Evolutionary conservation across 2,113 vertebrate genomes (phyloP), one percentile per base, ranked within the genome.

Genomic region (Dipodomys spectabilis): DNA sequence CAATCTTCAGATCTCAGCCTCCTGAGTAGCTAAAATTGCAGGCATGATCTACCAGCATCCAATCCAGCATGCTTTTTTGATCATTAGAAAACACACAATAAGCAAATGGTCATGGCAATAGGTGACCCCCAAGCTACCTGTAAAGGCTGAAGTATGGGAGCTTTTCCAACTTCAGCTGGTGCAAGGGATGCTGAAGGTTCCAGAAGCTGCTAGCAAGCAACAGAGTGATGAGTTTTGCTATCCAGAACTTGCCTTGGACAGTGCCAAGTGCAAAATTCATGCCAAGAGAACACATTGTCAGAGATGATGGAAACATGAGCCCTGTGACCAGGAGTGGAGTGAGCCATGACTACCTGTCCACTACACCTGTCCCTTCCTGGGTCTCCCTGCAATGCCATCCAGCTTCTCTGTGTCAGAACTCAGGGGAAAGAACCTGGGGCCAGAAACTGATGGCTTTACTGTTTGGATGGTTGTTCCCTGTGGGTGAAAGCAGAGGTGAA

Each of bases 131-230:
- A 18, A 4, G 18, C 7, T 3, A 1, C 15, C 22, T 2, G 4
- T 68, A n/a, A 62, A 45, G 45, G n/a, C 39, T n/a, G 68, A 77
- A 0, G 0, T 0, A 0, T 7, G 30, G 53, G 44, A 49, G 9
- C 13, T 4, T 1, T 35, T 45, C 30, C 5, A 27, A 44, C 30
- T 6, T 0, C 0, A 2, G 19, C n/a, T 5, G 4, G 8, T 4
- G 23, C 25, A 1, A n/a, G 19, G 9, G 74, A 0, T 25, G 39
- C 18, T 18, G 32, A 12, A 20, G 5, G 23, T 3, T 23, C 27
- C 28, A 32, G 49, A 67, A n/a, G 65, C 69, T 69, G 27, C 28
- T 6, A 1, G 28, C 1, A 6, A 6, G 60, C 6, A 15, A n/a
- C 0, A 8, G 10, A 16, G 27, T 39, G 19, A 19, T 23, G 27